Conservation (phyloP, 2,797 vertebrate species). For the Glossophaga mutica region DNA sequence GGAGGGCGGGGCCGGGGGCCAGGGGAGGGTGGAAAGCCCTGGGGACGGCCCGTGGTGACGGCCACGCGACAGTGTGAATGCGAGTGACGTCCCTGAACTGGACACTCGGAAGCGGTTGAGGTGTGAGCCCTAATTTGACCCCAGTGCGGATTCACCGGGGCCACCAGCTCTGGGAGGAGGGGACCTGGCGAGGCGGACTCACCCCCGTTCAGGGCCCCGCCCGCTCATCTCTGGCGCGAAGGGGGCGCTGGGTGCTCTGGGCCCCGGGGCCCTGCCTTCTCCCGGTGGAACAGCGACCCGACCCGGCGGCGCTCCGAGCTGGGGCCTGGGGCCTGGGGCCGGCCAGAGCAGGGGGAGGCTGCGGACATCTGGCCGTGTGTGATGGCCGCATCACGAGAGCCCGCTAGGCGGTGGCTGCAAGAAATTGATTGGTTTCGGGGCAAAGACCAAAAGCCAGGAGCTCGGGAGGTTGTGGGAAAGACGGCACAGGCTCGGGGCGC, state of each 20-base stretch:
- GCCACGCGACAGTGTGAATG: neutral
- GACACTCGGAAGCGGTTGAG: rapidly evolving
- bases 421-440: constrained; percentile 51
- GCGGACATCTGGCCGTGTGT: neutral
- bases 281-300: neutral
- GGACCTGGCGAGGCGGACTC: neutral
- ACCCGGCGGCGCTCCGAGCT: neutral
- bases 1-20: rapidly evolving
- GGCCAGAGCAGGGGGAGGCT: neutral
- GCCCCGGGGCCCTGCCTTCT: neutral
- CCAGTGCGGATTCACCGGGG: neutral
- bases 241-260: neutral
- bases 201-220: too few relatives aligned
- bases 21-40: neutral
- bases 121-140: neutral
- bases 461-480: neutral
- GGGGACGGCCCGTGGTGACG: rapidly evolving
- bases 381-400: neutral
- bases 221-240: rapidly evolving
- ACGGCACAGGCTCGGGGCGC: rapidly evolving
- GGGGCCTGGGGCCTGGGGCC: rapidly evolving
- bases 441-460: constrained; percentile 8
- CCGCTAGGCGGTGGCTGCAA: neutral
- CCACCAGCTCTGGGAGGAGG: rapidly evolving
- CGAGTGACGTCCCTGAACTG: too few relatives aligned